Evolutionary conservation across 2,888 invertebrate genomes (phyloP).

Genomic region (Coronaproctus castanopsis): DNA sequence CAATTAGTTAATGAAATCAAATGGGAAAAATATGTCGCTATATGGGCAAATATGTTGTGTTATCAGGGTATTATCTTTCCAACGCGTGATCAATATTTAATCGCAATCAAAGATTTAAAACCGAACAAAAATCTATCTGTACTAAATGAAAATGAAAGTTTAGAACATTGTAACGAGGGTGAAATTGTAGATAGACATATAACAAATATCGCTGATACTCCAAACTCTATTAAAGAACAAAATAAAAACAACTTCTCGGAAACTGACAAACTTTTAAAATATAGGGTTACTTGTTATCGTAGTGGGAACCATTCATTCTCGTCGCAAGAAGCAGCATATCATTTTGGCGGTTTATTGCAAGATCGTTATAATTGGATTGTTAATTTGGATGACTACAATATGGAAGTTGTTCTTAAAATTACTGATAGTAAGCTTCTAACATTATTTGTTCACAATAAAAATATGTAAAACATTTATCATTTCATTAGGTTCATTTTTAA

Average conservation of each 20-base stretch:
- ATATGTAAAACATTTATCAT: not conserved
- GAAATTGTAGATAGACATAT: not conserved
- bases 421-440: constrained; percentile 24
- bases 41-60: constrained; percentile 13
- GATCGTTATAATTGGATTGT: constrained; percentile 37
- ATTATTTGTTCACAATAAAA: not conserved
- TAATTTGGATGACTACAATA: constrained; percentile 32
- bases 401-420: constrained; percentile 33
- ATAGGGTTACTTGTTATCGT: constrained; percentile 35
- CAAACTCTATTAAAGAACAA: not conserved
- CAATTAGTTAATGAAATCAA: constrained; percentile 11
- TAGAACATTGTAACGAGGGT: not conserved
- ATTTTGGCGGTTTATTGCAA: constrained; percentile 34
- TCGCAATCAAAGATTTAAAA: not conserved
- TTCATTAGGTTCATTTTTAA: not conserved
- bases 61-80: constrained; percentile 16
- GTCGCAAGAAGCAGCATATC: constrained; percentile 33
- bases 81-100: constrained; percentile 15
- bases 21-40: constrained; percentile 14
- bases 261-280: constrained; percentile 25
- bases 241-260: constrained; percentile 1
- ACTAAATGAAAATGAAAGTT: not conserved
- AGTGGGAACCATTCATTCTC: constrained; percentile 34
- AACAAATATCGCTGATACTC: not conserved
- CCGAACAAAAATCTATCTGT: not conserved